These are phyloP conservation scores for Tuta absoluta DNA, from an alignment of 2,888 invertebrate genomes.

Conservation along the genomic window DNA sequence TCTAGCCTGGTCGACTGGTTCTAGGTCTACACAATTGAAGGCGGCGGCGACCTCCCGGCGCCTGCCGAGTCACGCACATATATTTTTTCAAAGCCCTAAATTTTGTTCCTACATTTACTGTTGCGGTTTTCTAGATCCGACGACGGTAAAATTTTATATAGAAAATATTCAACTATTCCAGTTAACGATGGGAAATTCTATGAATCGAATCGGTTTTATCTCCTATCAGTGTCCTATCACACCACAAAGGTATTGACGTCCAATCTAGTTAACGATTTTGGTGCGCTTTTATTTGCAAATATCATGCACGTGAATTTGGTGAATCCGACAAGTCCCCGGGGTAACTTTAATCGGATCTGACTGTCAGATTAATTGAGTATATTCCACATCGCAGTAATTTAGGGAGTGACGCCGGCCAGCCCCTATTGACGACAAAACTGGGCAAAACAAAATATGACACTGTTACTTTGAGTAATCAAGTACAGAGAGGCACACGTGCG, in stretches of 20 bases:
- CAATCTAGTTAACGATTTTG: conserved; percentile 8
- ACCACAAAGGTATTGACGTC: not conserved
- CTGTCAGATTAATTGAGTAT: conserved; percentile 19
- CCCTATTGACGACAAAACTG: conserved; percentile 31
- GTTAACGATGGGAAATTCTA: not conserved
- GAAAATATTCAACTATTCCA: not conserved
- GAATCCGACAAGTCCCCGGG: conserved; percentile 1
- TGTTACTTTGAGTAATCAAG: conserved; percentile 63
- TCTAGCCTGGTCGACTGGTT: conserved; percentile 57
- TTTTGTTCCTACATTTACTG: conserved; percentile 54
- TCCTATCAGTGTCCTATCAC: not conserved
- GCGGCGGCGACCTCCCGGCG: conserved; percentile 74
- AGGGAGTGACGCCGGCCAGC: conserved; percentile 12
- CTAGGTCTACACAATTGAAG: conserved; percentile 72
- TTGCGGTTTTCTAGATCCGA: conserved; percentile 33
- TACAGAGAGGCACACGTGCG: conserved; percentile 49
- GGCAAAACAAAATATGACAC: conserved; percentile 57
- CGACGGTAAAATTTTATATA: not conserved
- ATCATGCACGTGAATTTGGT: not conserved
- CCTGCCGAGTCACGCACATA: conserved; percentile 79
- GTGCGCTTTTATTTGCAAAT: conserved; percentile 2
- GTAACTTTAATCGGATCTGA: conserved; percentile 5
- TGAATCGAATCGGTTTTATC: conserved; percentile 1
- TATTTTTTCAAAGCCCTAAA: conserved; percentile 71
- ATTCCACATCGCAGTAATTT: conserved; percentile 29